Evolutionary conservation across 1,140 invertebrate genomes (phyloP).

Genomic region (Lordiphosa stackelbergi): DNA sequence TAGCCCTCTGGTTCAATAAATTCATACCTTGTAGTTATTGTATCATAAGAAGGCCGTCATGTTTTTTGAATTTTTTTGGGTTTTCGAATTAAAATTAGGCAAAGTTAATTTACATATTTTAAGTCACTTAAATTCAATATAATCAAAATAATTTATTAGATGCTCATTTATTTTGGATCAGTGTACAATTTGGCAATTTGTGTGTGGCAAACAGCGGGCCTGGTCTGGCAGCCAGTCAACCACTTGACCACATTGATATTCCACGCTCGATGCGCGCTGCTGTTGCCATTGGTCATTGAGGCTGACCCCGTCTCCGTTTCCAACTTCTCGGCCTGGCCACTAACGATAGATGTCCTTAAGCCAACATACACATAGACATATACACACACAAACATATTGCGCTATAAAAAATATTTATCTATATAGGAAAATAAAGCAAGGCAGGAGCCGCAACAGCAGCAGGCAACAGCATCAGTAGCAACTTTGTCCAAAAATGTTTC

Average conservation of each 20-base stretch:
- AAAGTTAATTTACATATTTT: too few relatives aligned
- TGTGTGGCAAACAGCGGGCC: conserved; percentile 37
- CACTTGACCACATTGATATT: conserved; percentile 68
- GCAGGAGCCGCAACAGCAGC: background rate
- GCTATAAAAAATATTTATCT: conserved; percentile 64
- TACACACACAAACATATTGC: conserved; percentile 18
- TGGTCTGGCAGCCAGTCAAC: conserved; percentile 31
- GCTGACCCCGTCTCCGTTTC: conserved; percentile 27
- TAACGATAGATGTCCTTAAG: conserved; percentile 71
- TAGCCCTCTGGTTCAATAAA: too few relatives aligned
- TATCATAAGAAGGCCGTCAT: too few relatives aligned
- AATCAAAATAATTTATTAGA: too few relatives aligned
- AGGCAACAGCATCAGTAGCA: conserved; percentile 18
- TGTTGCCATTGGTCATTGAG: conserved; percentile 71
- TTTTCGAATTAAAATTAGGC: too few relatives aligned
- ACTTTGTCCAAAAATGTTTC: conserved; percentile 61
- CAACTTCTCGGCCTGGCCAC: conserved; percentile 36
- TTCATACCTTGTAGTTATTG: too few relatives aligned
- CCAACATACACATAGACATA: conserved; percentile 42
- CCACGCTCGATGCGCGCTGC: conserved; percentile 52
- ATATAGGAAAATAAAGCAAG: conserved; percentile 52
- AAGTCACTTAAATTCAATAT: too few relatives aligned
- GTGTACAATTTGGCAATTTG: conserved; percentile 61
- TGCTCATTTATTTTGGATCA: background rate
- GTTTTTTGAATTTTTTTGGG: too few relatives aligned